These are phyloP conservation scores for Drosophila paranaensis DNA, from an alignment of 2,888 invertebrate species.

Conservation along the genomic window DNA sequence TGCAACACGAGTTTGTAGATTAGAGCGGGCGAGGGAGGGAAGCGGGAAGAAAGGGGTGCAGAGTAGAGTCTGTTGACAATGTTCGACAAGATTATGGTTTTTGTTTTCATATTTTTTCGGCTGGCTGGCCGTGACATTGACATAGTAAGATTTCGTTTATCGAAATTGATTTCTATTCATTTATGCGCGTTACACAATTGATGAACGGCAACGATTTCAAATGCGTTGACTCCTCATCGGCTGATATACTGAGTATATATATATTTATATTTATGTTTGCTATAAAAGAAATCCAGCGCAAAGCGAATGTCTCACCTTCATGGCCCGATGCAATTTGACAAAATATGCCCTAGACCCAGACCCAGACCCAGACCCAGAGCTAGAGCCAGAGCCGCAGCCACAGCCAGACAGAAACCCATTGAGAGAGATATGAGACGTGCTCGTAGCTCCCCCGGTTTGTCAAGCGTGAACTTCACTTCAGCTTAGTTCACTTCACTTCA, in stretches of 20 bases:
- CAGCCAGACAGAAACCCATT: slow-evolving; percentile 21
- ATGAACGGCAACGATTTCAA: slow-evolving; percentile 28
- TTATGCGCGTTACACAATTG: slow-evolving; percentile 71
- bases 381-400: slow-evolving; percentile 15
- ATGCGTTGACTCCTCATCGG: slow-evolving; percentile 29
- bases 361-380: slow-evolving; percentile 44
- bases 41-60: not conserved
- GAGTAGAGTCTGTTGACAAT: slow-evolving; percentile 20
- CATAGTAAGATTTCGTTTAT: slow-evolving; percentile 54
- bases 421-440: slow-evolving; percentile 15
- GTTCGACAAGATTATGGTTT: slow-evolving; percentile 12
- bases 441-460: slow-evolving; percentile 28
- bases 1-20: slow-evolving; percentile 1
- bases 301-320: slow-evolving; percentile 40
- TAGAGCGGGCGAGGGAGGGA: not conserved
- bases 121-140: slow-evolving; percentile 68
- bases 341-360: slow-evolving; percentile 51
- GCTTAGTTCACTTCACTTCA: slow-evolving; percentile 41
- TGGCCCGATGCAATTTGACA: slow-evolving; percentile 43
- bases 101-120: slow-evolving; percentile 16
- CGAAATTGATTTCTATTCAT: slow-evolving; percentile 54
- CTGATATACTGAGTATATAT: slow-evolving; percentile 7
- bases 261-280: slow-evolving; percentile 1
- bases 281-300: slow-evolving; percentile 21
- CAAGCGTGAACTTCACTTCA: slow-evolving; percentile 61